phyloP scores from a whole-genome alignment of 1,140 invertebrate species.

The Cotesia vestalis region DNA sequence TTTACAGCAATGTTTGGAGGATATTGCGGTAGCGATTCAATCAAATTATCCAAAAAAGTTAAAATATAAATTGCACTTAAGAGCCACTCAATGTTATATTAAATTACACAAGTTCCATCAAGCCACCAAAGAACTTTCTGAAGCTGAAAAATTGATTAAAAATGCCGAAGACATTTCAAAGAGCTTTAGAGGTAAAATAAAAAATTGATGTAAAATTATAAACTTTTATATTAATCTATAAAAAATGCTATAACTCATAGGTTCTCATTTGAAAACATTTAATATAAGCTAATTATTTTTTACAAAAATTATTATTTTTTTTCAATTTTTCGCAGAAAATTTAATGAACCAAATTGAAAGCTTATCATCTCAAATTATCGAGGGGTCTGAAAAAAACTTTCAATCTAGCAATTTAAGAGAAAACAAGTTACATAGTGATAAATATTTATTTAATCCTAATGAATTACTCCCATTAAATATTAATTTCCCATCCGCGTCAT shows the following conservation, averaged over 20 bases:
- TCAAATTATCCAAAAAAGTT: constrained; percentile 56
- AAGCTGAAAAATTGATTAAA: constrained; percentile 46
- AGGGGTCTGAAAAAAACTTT: too few species aligned
- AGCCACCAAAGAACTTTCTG: constrained; percentile 47
- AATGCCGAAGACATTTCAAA: constrained; percentile 40
- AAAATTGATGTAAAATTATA: not conserved
- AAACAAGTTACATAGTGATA: constrained; percentile 8
- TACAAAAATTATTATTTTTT: constrained; percentile 10
- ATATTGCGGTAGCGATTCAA: constrained; percentile 57
- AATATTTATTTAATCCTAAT: constrained; percentile 16
- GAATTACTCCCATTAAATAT: constrained; percentile 50
- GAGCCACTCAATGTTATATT: constrained; percentile 55
- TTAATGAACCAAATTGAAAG: too few species aligned
- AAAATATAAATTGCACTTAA: constrained; percentile 58
- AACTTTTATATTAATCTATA: constrained; percentile 14
- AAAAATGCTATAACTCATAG: not conserved
- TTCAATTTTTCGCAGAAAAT: too few species aligned
- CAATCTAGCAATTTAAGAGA: not conserved
- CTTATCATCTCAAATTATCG: too few species aligned
- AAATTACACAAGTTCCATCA: constrained; percentile 49
- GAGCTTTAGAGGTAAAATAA: constrained; percentile 48
- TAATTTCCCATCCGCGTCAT: constrained; percentile 54
- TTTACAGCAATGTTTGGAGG: constrained; percentile 58
- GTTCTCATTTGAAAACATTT: too few species aligned
- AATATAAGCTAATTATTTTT: not conserved